phyloP scores from a whole-genome alignment of 2,113 vertebrate genomes.

The Nyctereutes procyonoides region DNA sequence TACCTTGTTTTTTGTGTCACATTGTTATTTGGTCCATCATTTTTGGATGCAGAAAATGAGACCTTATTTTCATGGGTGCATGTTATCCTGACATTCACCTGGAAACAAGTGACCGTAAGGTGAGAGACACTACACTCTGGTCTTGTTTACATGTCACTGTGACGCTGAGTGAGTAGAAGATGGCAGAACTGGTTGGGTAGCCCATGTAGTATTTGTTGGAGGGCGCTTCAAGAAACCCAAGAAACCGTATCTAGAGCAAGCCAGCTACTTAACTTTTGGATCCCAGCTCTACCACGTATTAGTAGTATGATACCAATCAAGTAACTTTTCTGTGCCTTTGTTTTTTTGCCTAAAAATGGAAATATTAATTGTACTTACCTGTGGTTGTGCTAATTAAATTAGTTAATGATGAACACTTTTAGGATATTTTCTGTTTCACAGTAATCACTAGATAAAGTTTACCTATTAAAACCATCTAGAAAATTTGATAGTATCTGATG shows the following conservation, averaged over 20 bases:
- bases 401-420: not conserved
- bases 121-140: not conserved
- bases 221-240: not conserved
- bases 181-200: not conserved
- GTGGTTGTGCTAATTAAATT: not conserved
- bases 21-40: not conserved
- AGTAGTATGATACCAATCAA: not conserved
- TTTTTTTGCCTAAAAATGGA: slow-evolving; percentile 2
- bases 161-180: not conserved
- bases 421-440: not conserved
- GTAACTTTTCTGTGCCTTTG: not conserved
- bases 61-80: not conserved
- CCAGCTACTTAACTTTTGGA: not conserved
- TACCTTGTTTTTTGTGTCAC: not conserved
- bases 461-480: not conserved
- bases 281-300: not conserved
- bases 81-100: not conserved
- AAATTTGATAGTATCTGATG: slow-evolving; percentile 19
- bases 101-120: not conserved
- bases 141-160: not conserved
- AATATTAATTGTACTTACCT: not conserved
- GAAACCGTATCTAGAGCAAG: not conserved
- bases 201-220: too few species aligned
- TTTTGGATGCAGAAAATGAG: slow-evolving; percentile 7
- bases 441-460: not conserved